phyloP scores from a whole-genome alignment of 2,888 invertebrate species.

The Kryphioiulus occultus region DNA sequence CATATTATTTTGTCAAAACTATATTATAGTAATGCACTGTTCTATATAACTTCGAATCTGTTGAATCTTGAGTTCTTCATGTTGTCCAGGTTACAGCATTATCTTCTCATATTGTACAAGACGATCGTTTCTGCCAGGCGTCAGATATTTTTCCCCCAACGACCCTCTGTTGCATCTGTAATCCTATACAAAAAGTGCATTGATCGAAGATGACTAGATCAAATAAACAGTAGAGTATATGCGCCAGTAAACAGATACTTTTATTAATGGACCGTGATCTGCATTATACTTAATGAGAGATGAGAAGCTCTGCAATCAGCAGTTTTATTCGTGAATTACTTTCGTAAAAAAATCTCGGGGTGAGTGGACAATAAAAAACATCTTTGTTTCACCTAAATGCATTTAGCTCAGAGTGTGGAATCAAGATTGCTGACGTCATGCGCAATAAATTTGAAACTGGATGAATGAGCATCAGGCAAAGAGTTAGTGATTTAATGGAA shows the following conservation, averaged over 20 bases:
- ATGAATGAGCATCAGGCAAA: background rate
- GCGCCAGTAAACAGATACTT: background rate
- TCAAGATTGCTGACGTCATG: background rate
- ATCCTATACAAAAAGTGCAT: background rate
- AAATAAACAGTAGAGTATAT: background rate
- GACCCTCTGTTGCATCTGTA: background rate
- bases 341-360: background rate
- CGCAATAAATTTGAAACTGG: background rate
- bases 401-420: background rate
- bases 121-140: too few species aligned
- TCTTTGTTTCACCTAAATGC: background rate
- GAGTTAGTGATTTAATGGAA: background rate
- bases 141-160: too few species aligned
- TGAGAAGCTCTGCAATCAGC: background rate
- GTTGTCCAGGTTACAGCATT: background rate
- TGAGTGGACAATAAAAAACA: background rate
- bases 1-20: too few species aligned
- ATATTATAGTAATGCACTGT: too few species aligned
- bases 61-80: background rate
- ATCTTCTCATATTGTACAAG: too few species aligned
- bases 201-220: background rate
- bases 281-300: background rate
- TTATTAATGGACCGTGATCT: background rate
- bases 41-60: too few species aligned
- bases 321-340: background rate